A percentile compares a stretch with the other conserved stretches of the same genome.
phyloP scores from a whole-genome alignment of 2,113 vertebrate species.

The Thunnus maccoyii region DNA sequence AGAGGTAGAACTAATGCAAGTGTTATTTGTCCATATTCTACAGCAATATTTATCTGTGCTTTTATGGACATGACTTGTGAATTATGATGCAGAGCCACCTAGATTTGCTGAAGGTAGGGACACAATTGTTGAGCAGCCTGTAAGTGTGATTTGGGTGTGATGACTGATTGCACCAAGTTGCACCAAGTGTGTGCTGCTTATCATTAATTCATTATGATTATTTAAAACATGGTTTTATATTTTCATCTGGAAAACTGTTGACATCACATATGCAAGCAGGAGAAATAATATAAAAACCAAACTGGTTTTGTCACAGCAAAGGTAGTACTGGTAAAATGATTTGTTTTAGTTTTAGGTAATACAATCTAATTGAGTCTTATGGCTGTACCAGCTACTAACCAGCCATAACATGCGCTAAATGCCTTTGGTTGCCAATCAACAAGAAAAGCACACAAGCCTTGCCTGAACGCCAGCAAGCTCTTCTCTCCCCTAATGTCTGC shows the following conservation, averaged over 20 bases:
- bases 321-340: too few relatives aligned
- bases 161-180: not conserved
- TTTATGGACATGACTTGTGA: not conserved
- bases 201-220: too few relatives aligned
- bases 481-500: too few relatives aligned
- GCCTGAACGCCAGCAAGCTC: too few relatives aligned
- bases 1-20: not conserved
- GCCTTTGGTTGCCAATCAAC: not conserved
- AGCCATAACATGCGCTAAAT: not conserved
- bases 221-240: too few relatives aligned
- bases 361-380: not conserved
- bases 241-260: too few relatives aligned
- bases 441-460: too few relatives aligned
- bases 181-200: not conserved
- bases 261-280: too few relatives aligned
- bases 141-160: not conserved
- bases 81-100: not conserved
- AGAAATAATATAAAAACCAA: too few relatives aligned
- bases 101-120: not conserved
- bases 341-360: not conserved
- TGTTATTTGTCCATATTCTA: slow-evolving; percentile 10
- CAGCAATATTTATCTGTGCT: not conserved
- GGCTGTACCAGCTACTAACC: not conserved
- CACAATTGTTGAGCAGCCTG: not conserved
- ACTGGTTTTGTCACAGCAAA: too few relatives aligned